Conservation (phyloP, 2,113 vertebrate species). For the Cynoglossus semilaevis region DNA sequence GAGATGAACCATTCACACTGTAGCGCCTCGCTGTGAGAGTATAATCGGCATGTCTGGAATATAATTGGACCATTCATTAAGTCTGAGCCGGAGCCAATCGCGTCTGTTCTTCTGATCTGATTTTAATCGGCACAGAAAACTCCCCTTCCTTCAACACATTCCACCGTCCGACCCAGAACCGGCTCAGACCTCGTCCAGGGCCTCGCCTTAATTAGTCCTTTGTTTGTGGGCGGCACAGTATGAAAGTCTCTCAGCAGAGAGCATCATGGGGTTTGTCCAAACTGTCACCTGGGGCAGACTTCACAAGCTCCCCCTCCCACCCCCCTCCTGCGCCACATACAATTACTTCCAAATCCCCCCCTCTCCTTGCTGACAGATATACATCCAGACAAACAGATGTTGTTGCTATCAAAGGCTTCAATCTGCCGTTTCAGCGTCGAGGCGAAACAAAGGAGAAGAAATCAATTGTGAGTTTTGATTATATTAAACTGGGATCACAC, state of each 20-base stretch:
- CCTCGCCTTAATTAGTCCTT: slow-evolving; percentile 66
- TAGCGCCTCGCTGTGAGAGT: too few species aligned
- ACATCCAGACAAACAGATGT: slow-evolving; percentile 46
- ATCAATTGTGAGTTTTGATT: slow-evolving; percentile 39
- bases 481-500: slow-evolving; percentile 39
- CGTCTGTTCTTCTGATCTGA: slow-evolving; percentile 68
- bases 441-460: slow-evolving; percentile 7
- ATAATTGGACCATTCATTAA: slow-evolving; percentile 69
- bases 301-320: slow-evolving; percentile 23
- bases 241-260: slow-evolving; percentile 48
- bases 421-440: slow-evolving; percentile 51
- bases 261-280: slow-evolving; percentile 60
- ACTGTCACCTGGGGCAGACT: slow-evolving; percentile 70
- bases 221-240: slow-evolving; percentile 60
- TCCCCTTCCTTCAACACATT: slow-evolving; percentile 29
- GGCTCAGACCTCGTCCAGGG: slow-evolving; percentile 57
- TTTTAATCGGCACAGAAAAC: slow-evolving; percentile 51
- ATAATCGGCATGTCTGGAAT: slow-evolving; percentile 33
- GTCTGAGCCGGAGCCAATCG: slow-evolving; percentile 54
- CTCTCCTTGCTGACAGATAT: slow-evolving; percentile 42
- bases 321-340: slow-evolving; percentile 5
- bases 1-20: too few species aligned
- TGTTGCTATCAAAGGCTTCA: slow-evolving; percentile 38
- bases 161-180: slow-evolving; percentile 52
- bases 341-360: slow-evolving; percentile 34